Conservation (phyloP, 2,888 invertebrate species). For the Muscina levida region DNA sequence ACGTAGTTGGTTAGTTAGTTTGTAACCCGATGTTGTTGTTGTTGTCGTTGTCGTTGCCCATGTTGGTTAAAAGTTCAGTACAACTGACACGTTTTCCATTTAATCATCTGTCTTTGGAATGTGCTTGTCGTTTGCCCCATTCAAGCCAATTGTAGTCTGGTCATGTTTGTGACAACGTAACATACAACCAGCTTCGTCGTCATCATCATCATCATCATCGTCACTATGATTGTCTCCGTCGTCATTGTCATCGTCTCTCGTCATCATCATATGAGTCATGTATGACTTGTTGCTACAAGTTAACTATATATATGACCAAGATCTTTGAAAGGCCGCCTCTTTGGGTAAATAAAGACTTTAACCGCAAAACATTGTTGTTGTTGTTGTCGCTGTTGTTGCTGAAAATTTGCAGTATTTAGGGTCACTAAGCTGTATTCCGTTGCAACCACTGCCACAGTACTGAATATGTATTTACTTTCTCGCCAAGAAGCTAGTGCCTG, state of each 20-base stretch:
- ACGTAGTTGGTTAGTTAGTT: too few relatives aligned
- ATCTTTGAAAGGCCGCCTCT: slow-evolving; percentile 4
- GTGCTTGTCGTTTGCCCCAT: neutral
- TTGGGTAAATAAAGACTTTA: slow-evolving; percentile 31
- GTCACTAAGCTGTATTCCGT: slow-evolving; percentile 40
- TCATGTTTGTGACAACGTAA: too few relatives aligned
- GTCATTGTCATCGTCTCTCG: neutral
- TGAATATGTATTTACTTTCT: slow-evolving; percentile 55
- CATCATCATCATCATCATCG: neutral
- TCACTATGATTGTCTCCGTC: neutral
- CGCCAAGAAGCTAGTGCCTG: slow-evolving; percentile 3
- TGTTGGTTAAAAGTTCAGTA: slow-evolving; percentile 31
- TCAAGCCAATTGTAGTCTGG: too few relatives aligned
- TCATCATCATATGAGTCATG: slow-evolving; percentile 37
- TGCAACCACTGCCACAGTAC: slow-evolving; percentile 19
- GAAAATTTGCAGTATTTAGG: slow-evolving; percentile 50
- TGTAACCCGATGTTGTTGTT: neutral
- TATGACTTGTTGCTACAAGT: slow-evolving; percentile 13
- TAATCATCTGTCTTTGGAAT: slow-evolving; percentile 41
- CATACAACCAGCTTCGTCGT: neutral
- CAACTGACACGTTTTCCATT: slow-evolving; percentile 54
- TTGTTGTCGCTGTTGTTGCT: too few relatives aligned
- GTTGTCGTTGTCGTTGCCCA: neutral
- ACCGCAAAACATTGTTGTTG: slow-evolving; percentile 3
- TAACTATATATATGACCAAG: slow-evolving; percentile 22